Evolutionary conservation across 1,140 invertebrate genomes (phyloP), one percentile per base, ranked within the genome.

Genomic region (Drosophila triauraria): DNA sequence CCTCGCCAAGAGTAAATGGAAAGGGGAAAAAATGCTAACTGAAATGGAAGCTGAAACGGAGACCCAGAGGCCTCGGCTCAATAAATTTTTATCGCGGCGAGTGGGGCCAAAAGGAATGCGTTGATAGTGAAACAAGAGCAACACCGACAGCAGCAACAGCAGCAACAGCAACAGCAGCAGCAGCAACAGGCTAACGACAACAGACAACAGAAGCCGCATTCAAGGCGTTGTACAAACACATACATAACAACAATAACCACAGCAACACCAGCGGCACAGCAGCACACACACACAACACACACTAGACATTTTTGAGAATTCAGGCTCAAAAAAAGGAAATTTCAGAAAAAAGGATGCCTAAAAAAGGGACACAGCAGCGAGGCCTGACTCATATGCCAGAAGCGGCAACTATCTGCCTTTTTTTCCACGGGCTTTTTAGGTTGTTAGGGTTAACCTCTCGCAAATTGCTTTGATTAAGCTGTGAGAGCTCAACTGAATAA

Each of bases 211-310:
- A 80, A 88, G 84, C 83, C 68, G 65, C 80, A 88, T 87, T 82
- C 81, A 86, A 86, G 83, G 83, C 83, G 80, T 86, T 86, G 82
- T 86, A 83, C 83, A 86, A 87, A 86, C 80, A 87, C 75, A 86
- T 84, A 69, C 78, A 86, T 68, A 86, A 87, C 71, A 82, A 59
- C 70, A 86, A 58, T 57, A 65, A 42, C 72, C 68, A n/a, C 47
- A 63, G 30, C 35, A 54, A 32, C 40, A 58, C 35, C 58, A 80
- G 27, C 67, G 62, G 53, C 53, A 17, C 57, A 61, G 48, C 67
- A 46, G 2, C 62, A 48, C 35, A 20, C 57, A 35, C 51, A 75
- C 32, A 35, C 32, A 35, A 35, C 32, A 35, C 32, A 47, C 46
- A 74, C 70, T 74, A 72, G 54, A 72, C 35, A 72, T 72, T 59